Evolutionary conservation across 2,888 invertebrate genomes (phyloP).

Genomic region (Sycophila texana): DNA sequence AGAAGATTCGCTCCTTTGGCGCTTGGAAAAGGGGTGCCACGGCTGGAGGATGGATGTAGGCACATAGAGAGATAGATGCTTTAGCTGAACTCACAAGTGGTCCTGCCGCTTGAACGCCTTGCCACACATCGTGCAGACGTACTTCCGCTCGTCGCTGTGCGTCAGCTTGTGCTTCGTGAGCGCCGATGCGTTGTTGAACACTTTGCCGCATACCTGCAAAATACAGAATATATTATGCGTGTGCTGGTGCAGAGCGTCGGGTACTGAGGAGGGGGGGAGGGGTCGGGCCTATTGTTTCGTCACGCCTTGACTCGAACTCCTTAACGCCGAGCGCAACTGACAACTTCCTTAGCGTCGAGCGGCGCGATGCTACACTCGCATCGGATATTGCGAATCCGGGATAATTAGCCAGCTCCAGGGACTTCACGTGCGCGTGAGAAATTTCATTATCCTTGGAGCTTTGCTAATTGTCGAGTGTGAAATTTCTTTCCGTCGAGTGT

Average conservation of each 20-base stretch:
- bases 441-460: conserved; percentile 20
- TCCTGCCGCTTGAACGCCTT: conserved; percentile 99
- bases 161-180: conserved; percentile 97
- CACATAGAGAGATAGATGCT: not conserved
- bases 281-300: conserved; percentile 7
- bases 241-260: not conserved
- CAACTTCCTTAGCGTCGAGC: conserved; percentile 24
- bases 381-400: conserved; percentile 28
- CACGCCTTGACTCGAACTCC: conserved; percentile 37
- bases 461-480: not conserved
- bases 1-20: too few species aligned
- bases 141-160: conserved; percentile 98
- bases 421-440: not conserved
- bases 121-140: conserved; percentile 95
- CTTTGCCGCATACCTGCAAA: conserved; percentile 92
- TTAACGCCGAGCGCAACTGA: conserved; percentile 21
- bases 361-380: conserved; percentile 13
- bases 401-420: conserved; percentile 24
- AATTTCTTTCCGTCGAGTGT: not conserved
- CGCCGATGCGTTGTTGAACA: conserved; percentile 97
- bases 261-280: not conserved
- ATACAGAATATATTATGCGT: conserved; percentile 1
- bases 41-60: not conserved
- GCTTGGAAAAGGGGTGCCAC: not conserved
- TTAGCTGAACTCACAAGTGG: conserved; percentile 89